Base-by-base conservation (phyloP, 2,797 vertebrate species). In the Molossus alvarezi region DNA sequence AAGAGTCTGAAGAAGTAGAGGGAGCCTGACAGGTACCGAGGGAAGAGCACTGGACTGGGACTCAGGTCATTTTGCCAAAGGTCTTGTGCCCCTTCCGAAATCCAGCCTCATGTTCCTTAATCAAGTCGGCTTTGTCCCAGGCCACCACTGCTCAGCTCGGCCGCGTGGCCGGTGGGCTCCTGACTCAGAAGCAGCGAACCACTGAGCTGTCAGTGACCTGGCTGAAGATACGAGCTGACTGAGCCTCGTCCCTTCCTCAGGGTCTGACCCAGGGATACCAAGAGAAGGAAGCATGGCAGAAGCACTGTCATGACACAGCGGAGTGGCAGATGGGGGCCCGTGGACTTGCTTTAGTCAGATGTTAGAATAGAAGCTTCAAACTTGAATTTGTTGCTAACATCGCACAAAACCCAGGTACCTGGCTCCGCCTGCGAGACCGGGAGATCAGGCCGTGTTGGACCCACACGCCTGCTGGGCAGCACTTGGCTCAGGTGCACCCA, bases 401-500 rank as follows among this genome's bases (percentile, higher is more conserved):
- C 64, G 53, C 23, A 10, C 53, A 58, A 92, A 60, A 29, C 71
- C 53, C 60, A 62, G 29, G 53, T 18, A 60, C 6, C 20, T 69
- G 58, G 7, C 4, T 53, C 75, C 48, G 48, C 77, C 58, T 62
- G 57, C 37, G 57, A 41, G 29, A 9, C 13, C 13, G 71, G 27
- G 87, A 82, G 23, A 71, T 29, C 6, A 3, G 58, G 13, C 3
- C 1, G 21, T 2, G 6, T 51, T 13, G 23, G 41, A 11, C 27
- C 33, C 75, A 20, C 9, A 0, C 17, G 55, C 25, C 58, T 62
- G 25, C 9, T 29, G 27, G 81, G 55, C 11, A 51, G 20, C 20
- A 7, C 0, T 5, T 60, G 48, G 21, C 41, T 21, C 29, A 0
- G 10, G 45, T 1, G 4, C 37, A 64, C 10, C 55, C 3, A 8